These are phyloP conservation scores for Himalopsyche japonica DNA, from an alignment of 2,888 invertebrate genomes.

Conservation along the genomic window DNA sequence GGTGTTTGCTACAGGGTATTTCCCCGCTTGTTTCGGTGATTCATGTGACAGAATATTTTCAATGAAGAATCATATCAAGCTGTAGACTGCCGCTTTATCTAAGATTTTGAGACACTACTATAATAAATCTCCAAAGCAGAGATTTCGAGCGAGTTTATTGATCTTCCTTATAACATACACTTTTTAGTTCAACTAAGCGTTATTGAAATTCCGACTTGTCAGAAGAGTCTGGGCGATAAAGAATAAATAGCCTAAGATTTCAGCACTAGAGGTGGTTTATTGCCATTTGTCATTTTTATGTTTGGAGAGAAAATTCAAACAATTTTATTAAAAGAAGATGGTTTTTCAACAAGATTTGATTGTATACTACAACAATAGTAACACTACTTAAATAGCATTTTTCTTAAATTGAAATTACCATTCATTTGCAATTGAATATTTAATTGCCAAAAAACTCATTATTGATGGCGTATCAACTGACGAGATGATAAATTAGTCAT, in stretches of 20 bases:
- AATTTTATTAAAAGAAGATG: too few relatives aligned
- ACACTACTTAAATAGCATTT: too few relatives aligned
- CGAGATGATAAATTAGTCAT: too few relatives aligned
- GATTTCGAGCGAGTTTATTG: background rate
- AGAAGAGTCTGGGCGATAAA: background rate
- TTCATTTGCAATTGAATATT: too few relatives aligned
- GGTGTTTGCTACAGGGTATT: slow-evolving; percentile 1
- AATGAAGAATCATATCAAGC: slow-evolving; percentile 11
- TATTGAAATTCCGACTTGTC: background rate
- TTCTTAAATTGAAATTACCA: too few relatives aligned
- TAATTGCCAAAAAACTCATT: too few relatives aligned
- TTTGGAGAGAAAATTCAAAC: too few relatives aligned
- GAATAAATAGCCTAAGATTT: background rate
- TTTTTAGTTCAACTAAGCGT: background rate
- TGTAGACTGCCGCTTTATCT: background rate
- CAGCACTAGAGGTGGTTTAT: background rate
- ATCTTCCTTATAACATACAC: background rate
- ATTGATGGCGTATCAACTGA: too few relatives aligned
- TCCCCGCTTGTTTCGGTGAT: slow-evolving; percentile 12
- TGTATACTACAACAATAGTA: too few relatives aligned
- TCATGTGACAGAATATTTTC: slow-evolving; percentile 2
- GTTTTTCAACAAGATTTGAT: too few relatives aligned
- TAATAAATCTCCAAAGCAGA: background rate
- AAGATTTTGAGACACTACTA: background rate
- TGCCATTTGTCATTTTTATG: background rate